Evolutionary conservation across 2,113 vertebrate genomes (phyloP).

Genomic region (Salminus brasiliensis): DNA sequence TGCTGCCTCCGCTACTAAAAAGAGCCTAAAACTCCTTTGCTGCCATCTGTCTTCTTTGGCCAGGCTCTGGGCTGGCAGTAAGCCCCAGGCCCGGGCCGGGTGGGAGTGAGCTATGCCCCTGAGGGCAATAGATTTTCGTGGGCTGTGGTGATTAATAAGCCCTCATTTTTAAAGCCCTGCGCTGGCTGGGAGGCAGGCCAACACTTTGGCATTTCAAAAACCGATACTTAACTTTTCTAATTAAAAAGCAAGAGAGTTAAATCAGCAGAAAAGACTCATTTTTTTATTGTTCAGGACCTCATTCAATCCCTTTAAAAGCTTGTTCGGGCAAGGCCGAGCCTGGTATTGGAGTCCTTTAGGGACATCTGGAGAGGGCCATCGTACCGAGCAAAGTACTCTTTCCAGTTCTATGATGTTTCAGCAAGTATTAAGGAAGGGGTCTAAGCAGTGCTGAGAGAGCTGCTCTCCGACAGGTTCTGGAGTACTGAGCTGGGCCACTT

Average conservation of each 20-base stretch:
- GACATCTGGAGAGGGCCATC: not conserved
- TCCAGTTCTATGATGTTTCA: not conserved
- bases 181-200: constrained; percentile 19
- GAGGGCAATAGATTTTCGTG: constrained; percentile 52
- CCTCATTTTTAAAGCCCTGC: constrained; percentile 47
- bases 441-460: not conserved
- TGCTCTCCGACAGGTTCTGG: too few relatives aligned
- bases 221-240: constrained; percentile 46
- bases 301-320: constrained; percentile 44
- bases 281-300: constrained; percentile 32
- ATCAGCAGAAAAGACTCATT: constrained; percentile 25
- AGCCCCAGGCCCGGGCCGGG: constrained; percentile 21
- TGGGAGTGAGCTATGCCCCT: constrained; percentile 32
- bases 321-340: not conserved
- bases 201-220: constrained; percentile 43
- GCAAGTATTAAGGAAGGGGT: not conserved
- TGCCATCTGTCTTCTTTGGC: constrained; percentile 34
- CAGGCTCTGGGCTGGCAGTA: constrained; percentile 30
- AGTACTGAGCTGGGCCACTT: not conserved
- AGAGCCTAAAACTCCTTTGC: not conserved
- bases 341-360: not conserved
- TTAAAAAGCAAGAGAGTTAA: constrained; percentile 41
- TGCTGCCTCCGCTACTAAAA: not conserved
- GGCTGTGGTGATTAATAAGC: constrained; percentile 47
- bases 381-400: not conserved